phyloP scores from a whole-genome alignment of 2,797 vertebrate species.

The Tadarida brasiliensis region DNA sequence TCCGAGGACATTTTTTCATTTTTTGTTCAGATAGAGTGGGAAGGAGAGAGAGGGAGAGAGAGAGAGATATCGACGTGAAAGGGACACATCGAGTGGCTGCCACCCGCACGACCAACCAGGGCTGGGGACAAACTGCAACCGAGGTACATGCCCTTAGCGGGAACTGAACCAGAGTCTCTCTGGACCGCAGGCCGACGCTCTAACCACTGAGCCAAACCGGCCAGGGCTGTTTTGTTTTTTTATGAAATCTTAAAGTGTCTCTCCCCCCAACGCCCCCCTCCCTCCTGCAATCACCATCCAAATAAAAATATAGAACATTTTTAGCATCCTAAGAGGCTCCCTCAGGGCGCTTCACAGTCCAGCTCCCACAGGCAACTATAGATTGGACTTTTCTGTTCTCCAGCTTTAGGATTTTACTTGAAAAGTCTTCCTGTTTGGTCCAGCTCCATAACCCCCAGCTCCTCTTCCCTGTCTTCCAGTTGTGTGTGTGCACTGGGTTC shows the following conservation, averaged over 20 bases:
- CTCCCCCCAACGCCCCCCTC: neutral
- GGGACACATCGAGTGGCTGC: no score
- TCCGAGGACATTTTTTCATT: no score
- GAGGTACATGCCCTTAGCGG: no score
- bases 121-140: no score
- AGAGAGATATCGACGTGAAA: no score
- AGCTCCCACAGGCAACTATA: neutral
- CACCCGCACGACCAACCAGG: no score
- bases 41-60: no score
- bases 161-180: no score
- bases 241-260: neutral
- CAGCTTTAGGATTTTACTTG: neutral
- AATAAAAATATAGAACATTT: neutral
- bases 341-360: neutral
- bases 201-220: no score
- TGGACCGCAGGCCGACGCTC: no score
- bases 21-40: no score
- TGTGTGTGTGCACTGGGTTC: neutral
- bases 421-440: neutral
- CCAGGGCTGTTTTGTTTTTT: neutral
- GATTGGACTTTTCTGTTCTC: neutral
- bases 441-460: neutral
- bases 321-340: neutral
- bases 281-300: neutral
- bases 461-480: neutral